Evolutionary conservation across 2,888 invertebrate species (phyloP).

Genomic region (Laspeyria flexula): DNA sequence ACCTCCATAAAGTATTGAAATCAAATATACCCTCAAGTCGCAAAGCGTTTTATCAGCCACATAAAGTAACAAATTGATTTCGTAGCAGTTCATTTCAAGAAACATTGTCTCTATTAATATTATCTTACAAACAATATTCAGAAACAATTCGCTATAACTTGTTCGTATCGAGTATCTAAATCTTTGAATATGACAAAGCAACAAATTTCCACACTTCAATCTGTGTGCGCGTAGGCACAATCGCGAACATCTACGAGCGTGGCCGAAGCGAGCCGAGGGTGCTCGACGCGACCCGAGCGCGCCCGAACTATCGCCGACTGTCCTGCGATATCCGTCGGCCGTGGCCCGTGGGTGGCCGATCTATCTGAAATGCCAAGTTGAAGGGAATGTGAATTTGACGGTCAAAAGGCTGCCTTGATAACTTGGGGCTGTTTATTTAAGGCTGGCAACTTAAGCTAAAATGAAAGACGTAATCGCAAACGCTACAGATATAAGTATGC

Average conservation of each 20-base stretch:
- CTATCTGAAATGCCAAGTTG: slow-evolving; percentile 51
- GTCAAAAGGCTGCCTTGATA: slow-evolving; percentile 42
- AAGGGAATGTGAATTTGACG: slow-evolving; percentile 53
- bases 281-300: slow-evolving; percentile 57
- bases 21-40: neutral
- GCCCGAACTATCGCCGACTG: slow-evolving; percentile 46
- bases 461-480: slow-evolving; percentile 2
- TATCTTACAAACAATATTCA: slow-evolving; percentile 43
- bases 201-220: slow-evolving; percentile 55
- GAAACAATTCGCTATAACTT: slow-evolving; percentile 50
- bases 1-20: slow-evolving; percentile 2
- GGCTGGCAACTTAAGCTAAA: slow-evolving; percentile 22
- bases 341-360: slow-evolving; percentile 56
- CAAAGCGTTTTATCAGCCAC: slow-evolving; percentile 6
- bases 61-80: slow-evolving; percentile 25
- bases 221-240: slow-evolving; percentile 63
- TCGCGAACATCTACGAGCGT: slow-evolving; percentile 53
- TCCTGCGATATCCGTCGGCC: slow-evolving; percentile 42
- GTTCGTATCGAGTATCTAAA: slow-evolving; percentile 47
- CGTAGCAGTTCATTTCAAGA: slow-evolving; percentile 36
- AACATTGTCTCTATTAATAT: slow-evolving; percentile 47
- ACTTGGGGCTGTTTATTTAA: slow-evolving; percentile 40
- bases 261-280: slow-evolving; percentile 54
- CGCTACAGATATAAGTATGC: no score
- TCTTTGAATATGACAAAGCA: slow-evolving; percentile 52